phyloP scores from a whole-genome alignment of 2,888 invertebrate genomes.

The Ceriagrion tenellum region DNA sequence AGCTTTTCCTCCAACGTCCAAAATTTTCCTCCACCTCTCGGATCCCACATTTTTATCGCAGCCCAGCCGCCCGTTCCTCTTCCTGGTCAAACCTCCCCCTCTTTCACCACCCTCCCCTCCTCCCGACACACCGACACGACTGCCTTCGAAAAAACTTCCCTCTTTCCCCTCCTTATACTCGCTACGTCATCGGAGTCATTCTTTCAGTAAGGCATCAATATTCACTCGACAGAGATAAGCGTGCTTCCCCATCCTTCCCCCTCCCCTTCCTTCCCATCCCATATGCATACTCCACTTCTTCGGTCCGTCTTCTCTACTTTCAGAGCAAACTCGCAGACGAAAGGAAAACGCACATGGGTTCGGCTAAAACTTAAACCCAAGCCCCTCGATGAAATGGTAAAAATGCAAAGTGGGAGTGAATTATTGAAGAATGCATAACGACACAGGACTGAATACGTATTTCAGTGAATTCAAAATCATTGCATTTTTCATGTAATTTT shows the following conservation, averaged over 20 bases:
- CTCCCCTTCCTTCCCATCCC: not conserved
- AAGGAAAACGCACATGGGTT: not conserved
- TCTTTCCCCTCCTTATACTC: not conserved
- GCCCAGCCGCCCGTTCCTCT: too few relatives aligned
- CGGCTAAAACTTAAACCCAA: not conserved
- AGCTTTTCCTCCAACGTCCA: not conserved
- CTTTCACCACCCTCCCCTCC: not conserved
- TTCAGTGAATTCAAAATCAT: too few relatives aligned
- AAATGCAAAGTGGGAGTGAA: too few relatives aligned
- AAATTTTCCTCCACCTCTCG: not conserved
- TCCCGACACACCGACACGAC: not conserved
- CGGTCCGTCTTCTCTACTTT: not conserved
- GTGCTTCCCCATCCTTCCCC: not conserved
- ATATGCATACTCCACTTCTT: not conserved
- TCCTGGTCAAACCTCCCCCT: not conserved
- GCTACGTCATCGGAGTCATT: not conserved
- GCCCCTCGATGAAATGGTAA: too few relatives aligned
- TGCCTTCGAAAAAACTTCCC: not conserved
- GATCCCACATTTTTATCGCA: not conserved
- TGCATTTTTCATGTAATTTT: too few relatives aligned
- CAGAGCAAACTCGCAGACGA: not conserved
- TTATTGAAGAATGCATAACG: too few relatives aligned
- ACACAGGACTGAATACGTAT: too few relatives aligned
- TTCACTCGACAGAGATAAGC: slow-evolving; percentile 1
- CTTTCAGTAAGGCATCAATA: slow-evolving; percentile 13